phyloP scores from a whole-genome alignment of 2,797 vertebrate species.

The Cuculus canorus region DNA sequence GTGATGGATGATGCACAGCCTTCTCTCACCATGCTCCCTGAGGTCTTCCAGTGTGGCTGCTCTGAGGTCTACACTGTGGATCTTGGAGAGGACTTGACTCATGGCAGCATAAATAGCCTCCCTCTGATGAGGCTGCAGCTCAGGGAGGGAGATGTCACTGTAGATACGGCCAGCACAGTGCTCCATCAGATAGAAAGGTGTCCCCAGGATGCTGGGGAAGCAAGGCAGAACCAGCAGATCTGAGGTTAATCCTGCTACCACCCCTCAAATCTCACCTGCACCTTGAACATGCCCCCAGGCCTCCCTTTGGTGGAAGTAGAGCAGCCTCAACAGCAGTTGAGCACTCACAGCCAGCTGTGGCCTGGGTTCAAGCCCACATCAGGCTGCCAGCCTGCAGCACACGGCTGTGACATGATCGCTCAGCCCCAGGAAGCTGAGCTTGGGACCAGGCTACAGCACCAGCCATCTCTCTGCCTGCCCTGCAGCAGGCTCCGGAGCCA shows the following conservation, averaged over 20 bases:
- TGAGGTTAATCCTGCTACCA: neutral
- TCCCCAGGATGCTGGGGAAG: slow-evolving; percentile 76
- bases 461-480: neutral
- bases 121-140: slow-evolving; percentile 60
- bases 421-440: neutral
- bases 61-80: slow-evolving; percentile 77
- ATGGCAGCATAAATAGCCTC: slow-evolving; percentile 75
- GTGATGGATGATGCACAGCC: neutral
- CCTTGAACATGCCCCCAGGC: accelerated
- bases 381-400: neutral
- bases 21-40: slow-evolving; percentile 69
- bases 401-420: accelerated
- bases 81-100: slow-evolving; percentile 77
- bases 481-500: neutral
- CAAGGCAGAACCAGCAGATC: neutral
- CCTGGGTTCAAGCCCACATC: neutral
- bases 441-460: neutral
- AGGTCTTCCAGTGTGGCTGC: slow-evolving; percentile 70
- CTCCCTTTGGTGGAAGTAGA: neutral
- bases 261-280: neutral
- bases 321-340: no score
- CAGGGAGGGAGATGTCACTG: slow-evolving; percentile 72
- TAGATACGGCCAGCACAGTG: slow-evolving; percentile 77
- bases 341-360: accelerated
- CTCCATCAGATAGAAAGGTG: slow-evolving; percentile 83